Percentiles rank a stretch among this genome's conserved stretches.
phyloP scores from a whole-genome alignment of 2,797 vertebrate genomes.

The Sternarchorhynchus goeldii region DNA sequence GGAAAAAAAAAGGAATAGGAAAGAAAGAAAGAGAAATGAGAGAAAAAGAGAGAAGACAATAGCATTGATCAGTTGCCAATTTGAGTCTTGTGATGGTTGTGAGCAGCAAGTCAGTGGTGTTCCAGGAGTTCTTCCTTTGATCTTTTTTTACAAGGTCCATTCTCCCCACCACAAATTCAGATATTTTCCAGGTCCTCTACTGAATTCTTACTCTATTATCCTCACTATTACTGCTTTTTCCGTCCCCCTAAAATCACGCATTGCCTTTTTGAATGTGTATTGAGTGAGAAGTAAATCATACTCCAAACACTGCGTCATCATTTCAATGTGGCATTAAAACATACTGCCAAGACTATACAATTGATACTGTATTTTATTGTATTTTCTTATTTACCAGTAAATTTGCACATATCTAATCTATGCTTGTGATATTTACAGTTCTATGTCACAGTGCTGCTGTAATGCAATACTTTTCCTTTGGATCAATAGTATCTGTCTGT shows the following conservation, averaged over 20 bases:
- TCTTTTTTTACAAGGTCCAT: conserved; percentile 56
- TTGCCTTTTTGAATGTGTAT: not conserved
- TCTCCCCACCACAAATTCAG: conserved; percentile 59
- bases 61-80: conserved; percentile 32
- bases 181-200: conserved; percentile 48
- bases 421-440: not conserved
- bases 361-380: too few species aligned
- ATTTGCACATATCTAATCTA: not conserved
- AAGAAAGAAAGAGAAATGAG: conserved; percentile 27
- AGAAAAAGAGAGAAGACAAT: conserved; percentile 46
- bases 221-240: not conserved
- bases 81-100: conserved; percentile 56
- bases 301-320: not conserved
- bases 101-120: conserved; percentile 44
- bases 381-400: too few species aligned
- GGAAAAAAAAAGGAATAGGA: not conserved
- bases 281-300: not conserved
- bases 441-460: too few species aligned
- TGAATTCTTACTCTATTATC: not conserved
- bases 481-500: too few species aligned
- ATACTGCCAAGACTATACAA: not conserved
- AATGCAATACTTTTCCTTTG: too few species aligned
- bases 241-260: not conserved
- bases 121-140: conserved; percentile 62
- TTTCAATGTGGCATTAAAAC: not conserved